phyloP scores from a whole-genome alignment of 2,888 invertebrate species.

The Petrolisthes manimaculis region DNA sequence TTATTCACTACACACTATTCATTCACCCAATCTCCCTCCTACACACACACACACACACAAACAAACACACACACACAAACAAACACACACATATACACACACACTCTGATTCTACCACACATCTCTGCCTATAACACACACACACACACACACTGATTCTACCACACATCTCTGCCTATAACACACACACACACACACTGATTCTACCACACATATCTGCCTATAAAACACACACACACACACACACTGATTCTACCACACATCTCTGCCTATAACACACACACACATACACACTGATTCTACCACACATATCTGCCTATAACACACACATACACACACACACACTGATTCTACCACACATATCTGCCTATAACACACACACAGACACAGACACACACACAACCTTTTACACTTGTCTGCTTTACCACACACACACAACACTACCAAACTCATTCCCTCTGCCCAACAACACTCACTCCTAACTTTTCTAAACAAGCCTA shows the following conservation, averaged over 20 bases:
- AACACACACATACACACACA: constrained; percentile 18
- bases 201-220: neutral
- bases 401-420: too few relatives aligned
- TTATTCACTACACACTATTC: too few relatives aligned
- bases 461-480: too few relatives aligned
- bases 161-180: neutral
- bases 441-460: too few relatives aligned
- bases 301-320: too few relatives aligned
- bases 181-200: constrained; percentile 36
- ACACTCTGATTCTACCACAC: neutral
- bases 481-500: too few relatives aligned
- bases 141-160: constrained; percentile 9
- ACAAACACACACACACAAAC: constrained; percentile 17
- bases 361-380: too few relatives aligned
- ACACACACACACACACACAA: too few relatives aligned
- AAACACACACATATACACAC: constrained; percentile 36
- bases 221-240: constrained; percentile 7
- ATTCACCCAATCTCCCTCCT: too few relatives aligned
- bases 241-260: neutral
- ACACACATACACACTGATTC: neutral
- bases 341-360: neutral
- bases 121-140: neutral
- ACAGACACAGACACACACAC: too few relatives aligned
- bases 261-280: neutral
- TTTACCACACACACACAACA: too few relatives aligned